Evolutionary conservation across 2,113 vertebrate species (phyloP).

Genomic region (Acrocephalus kingi): DNA sequence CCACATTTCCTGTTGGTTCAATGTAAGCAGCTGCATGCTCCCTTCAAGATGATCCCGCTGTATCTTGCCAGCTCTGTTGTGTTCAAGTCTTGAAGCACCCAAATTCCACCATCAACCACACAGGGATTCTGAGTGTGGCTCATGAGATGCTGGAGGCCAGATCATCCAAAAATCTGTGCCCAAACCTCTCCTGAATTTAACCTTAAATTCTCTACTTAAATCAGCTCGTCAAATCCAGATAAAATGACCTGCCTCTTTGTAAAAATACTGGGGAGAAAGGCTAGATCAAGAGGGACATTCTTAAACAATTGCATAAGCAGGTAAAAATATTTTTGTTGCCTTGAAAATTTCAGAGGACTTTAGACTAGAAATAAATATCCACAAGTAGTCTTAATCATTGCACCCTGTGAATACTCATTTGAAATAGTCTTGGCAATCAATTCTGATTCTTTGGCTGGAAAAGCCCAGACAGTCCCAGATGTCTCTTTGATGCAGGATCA

Average conservation of each 20-base stretch:
- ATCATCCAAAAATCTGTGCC: not conserved
- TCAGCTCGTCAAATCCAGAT: not conserved
- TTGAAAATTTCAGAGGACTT: slow-evolving; percentile 11
- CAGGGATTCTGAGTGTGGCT: not conserved
- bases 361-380: not conserved
- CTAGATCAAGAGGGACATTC: not conserved
- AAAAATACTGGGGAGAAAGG: not conserved
- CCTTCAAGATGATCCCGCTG: not conserved
- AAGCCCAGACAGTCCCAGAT: slow-evolving; percentile 4
- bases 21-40: not conserved
- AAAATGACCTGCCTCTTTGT: not conserved
- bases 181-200: not conserved
- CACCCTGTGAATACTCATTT: not conserved
- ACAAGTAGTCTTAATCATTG: not conserved
- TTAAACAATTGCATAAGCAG: not conserved
- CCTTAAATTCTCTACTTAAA: not conserved
- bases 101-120: fast-evolving
- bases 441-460: not conserved
- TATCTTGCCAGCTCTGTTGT: not conserved
- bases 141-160: not conserved
- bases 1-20: slow-evolving; percentile 16
- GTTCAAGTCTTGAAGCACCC: not conserved
- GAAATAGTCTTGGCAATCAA: slow-evolving; percentile 13
- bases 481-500: slow-evolving; percentile 33
- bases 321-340: slow-evolving; percentile 3